Evolutionary conservation across 1,140 invertebrate species (phyloP).

Genomic region (Diorhabda elongata): DNA sequence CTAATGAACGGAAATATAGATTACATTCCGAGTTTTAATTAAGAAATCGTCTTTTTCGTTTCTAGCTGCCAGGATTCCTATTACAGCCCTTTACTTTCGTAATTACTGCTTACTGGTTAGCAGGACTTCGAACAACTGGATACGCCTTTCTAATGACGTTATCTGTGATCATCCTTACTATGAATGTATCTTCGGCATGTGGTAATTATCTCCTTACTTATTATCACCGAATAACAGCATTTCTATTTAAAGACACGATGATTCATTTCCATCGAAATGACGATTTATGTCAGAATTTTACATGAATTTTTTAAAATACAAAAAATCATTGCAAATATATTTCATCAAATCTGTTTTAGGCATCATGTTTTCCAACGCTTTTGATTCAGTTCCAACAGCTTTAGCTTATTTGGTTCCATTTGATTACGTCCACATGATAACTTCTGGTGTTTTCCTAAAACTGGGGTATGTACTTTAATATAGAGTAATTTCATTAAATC

Average conservation of each 20-base stretch:
- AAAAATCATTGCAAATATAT: too few relatives aligned
- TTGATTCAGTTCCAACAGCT: conserved; percentile 72
- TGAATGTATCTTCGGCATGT: conserved; percentile 79
- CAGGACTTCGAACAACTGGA: conserved; percentile 61
- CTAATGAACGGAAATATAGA: too few relatives aligned
- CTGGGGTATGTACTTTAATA: conserved; percentile 57
- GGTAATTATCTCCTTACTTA: conserved; percentile 52
- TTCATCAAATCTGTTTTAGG: conserved; percentile 52
- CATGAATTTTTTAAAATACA: too few relatives aligned
- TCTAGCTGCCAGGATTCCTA: conserved; percentile 72
- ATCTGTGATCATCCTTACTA: conserved; percentile 65
- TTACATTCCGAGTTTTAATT: too few relatives aligned
- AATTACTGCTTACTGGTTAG: conserved; percentile 72
- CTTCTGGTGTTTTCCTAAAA: conserved; percentile 79
- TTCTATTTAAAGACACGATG: too few relatives aligned
- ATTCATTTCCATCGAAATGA: neutral
- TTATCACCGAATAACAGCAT: too few relatives aligned
- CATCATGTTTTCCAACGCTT: conserved; percentile 78
- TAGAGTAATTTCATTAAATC: too few relatives aligned
- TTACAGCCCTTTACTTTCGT: conserved; percentile 74
- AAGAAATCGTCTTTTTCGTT: conserved; percentile 14
- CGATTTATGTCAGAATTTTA: too few relatives aligned
- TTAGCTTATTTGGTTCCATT: conserved; percentile 83
- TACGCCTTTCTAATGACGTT: conserved; percentile 67
- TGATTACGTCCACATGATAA: conserved; percentile 83